Evolutionary conservation across 2,888 invertebrate species (phyloP), one percentile per base, ranked within the genome.

Genomic region (Macrophya alboannulata): DNA sequence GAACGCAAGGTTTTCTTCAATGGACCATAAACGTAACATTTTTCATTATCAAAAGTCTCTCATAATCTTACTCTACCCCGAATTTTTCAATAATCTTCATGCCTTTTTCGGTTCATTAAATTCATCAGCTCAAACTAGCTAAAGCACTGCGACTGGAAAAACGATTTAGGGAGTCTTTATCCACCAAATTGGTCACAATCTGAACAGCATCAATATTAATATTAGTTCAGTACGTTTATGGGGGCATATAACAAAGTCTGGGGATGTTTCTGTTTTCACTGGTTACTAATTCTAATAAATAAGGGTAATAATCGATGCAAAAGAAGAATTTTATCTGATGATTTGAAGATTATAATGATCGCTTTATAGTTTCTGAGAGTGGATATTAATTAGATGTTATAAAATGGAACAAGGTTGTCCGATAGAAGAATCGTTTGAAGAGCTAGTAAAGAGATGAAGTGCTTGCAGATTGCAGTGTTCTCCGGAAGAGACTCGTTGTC

Each of bases 401-500:
- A 88, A 91, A 91, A 90, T 91, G 85, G 92, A 90, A 90, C 92
- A 92, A 92, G 92, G 92, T 92, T 92, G 90, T 87, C 84, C 88
- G 90, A 89, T 90, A 89, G 89, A 91, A 91, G 91, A 88, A 88
- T 68, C 68, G 45, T 12, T 62, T 15, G 40, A 55, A 62, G 21
- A 37, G 79, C 31, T 65, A 21, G 62, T 43, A 31, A 81, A 62
- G 81, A 43, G 5, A 62, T 48, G 31, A 4, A 77, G 43, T 40
- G 17, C 77, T 45, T 74, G 72, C 45, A 88, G 87, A 89, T 88
- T 90, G 89, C 84, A 86, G 89, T 90, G 90, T 91, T 91, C 91
- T 91, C 91, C 92, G 92, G 92, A 92, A 92, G 92, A 92, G 87
- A 89, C 91, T 92, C 92, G 89, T 92, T 92, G 91, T 88, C 87